phyloP scores from a whole-genome alignment of 2,888 invertebrate species.

The Tiphia femorata region DNA sequence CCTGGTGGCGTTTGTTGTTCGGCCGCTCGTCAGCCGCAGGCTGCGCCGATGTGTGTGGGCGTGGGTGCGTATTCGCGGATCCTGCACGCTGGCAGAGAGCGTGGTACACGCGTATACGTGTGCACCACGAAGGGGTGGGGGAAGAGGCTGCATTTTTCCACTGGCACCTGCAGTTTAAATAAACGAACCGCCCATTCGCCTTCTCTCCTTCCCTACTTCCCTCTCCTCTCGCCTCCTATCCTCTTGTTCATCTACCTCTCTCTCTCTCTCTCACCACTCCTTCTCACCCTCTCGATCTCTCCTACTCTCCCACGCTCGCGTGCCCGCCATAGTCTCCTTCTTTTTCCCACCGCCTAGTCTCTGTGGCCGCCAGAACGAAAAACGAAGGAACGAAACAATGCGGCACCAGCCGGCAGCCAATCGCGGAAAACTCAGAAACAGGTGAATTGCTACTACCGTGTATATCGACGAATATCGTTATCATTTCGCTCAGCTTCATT shows the following conservation, averaged over 20 bases:
- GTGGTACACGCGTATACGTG: slow-evolving; percentile 4
- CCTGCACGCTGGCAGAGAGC: no score
- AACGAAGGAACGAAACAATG: slow-evolving; percentile 48
- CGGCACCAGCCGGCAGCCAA: slow-evolving; percentile 53
- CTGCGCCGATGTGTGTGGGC: slow-evolving; percentile 33
- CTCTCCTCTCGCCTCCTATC: not conserved
- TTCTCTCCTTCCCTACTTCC: not conserved
- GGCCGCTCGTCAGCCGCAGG: slow-evolving; percentile 60
- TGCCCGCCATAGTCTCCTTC: no score
- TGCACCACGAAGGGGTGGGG: slow-evolving; percentile 12
- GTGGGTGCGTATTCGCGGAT: not conserved
- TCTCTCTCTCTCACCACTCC: slow-evolving; percentile 26
- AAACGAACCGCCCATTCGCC: slow-evolving; percentile 51
- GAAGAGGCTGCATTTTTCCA: slow-evolving; percentile 52
- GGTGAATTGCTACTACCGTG: slow-evolving; percentile 48
- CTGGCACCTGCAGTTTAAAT: slow-evolving; percentile 57
- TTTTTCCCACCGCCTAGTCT: no score
- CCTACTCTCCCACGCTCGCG: no score
- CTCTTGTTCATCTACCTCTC: slow-evolving; percentile 8
- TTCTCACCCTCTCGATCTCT: no score
- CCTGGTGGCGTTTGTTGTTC: slow-evolving; percentile 55
- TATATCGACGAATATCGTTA: slow-evolving; percentile 17
- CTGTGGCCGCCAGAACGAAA: slow-evolving; percentile 41
- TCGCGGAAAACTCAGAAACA: slow-evolving; percentile 50
- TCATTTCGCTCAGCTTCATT: not conserved